These are phyloP conservation scores for Fundulus diaphanus DNA, from an alignment of 2,797 vertebrate species.

Conservation along the genomic window DNA sequence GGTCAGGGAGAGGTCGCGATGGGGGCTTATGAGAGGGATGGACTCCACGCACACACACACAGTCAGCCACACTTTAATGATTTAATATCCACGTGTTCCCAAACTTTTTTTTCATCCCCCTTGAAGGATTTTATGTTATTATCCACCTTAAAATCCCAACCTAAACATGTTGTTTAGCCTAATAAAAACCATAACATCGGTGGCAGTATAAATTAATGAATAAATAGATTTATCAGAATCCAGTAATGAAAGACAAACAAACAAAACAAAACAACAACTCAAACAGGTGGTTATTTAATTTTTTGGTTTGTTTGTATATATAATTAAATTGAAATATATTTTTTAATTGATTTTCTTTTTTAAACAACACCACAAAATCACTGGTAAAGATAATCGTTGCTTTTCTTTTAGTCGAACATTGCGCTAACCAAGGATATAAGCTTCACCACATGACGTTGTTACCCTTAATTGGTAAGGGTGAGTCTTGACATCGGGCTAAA, in stretches of 20 bases:
- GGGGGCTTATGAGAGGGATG: slow-evolving; percentile 79
- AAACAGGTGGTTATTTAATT: background rate
- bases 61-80: slow-evolving; percentile 62
- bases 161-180: background rate
- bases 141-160: slow-evolving; percentile 22
- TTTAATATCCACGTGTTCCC: slow-evolving; percentile 42
- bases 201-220: background rate
- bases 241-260: no score
- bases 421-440: background rate
- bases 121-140: slow-evolving; percentile 27
- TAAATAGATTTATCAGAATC: background rate
- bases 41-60: slow-evolving; percentile 67
- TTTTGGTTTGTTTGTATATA: background rate
- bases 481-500: background rate
- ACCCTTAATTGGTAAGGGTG: background rate
- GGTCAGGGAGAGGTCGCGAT: slow-evolving; percentile 91
- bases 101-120: slow-evolving; percentile 31
- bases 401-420: background rate
- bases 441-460: background rate
- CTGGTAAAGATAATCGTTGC: background rate
- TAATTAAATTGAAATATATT: background rate
- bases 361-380: background rate
- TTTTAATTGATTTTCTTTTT: background rate
- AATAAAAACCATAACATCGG: background rate
- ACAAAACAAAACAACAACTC: no score